Percentiles rank a stretch among this genome's conserved stretches.
Evolutionary conservation across 2,797 vertebrate species (phyloP).

Genomic region (Neostethus bicornis): DNA sequence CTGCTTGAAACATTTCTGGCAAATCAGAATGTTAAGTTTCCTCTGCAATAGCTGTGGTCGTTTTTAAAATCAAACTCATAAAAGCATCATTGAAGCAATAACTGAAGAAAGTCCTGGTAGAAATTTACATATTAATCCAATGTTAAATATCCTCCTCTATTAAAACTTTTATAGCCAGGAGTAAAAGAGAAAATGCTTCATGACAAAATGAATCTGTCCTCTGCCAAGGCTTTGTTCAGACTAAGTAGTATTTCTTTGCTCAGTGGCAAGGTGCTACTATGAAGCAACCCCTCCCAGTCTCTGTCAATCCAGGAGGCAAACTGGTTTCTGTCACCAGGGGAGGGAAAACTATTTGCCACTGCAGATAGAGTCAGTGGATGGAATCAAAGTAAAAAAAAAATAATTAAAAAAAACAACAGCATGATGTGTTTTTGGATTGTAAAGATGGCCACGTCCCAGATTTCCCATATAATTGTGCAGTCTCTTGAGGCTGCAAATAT

Average conservation of each 20-base stretch:
- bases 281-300: slow-evolving; percentile 30
- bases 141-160: slow-evolving; percentile 78
- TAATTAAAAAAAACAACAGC: slow-evolving; percentile 20
- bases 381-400: slow-evolving; percentile 33
- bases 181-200: slow-evolving; percentile 81
- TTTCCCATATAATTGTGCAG: neutral
- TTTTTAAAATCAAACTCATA: slow-evolving; percentile 84
- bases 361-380: slow-evolving; percentile 23
- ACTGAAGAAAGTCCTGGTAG: slow-evolving; percentile 70
- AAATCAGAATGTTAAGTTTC: slow-evolving; percentile 67
- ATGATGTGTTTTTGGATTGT: slow-evolving; percentile 9
- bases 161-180: slow-evolving; percentile 80
- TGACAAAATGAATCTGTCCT: slow-evolving; percentile 75
- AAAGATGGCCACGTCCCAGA: slow-evolving; percentile 3
- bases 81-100: slow-evolving; percentile 82
- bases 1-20: slow-evolving; percentile 45
- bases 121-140: slow-evolving; percentile 86
- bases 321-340: slow-evolving; percentile 25
- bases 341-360: slow-evolving; percentile 28
- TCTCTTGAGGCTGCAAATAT: neutral
- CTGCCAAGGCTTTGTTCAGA: slow-evolving; percentile 70
- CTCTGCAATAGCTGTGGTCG: slow-evolving; percentile 71
- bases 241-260: slow-evolving; percentile 51
- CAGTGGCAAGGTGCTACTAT: slow-evolving; percentile 29
- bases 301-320: slow-evolving; percentile 30